Evolutionary conservation across 2,888 invertebrate genomes (phyloP), one percentile per base, ranked within the genome.

Genomic region (Drosophila birchii): DNA sequence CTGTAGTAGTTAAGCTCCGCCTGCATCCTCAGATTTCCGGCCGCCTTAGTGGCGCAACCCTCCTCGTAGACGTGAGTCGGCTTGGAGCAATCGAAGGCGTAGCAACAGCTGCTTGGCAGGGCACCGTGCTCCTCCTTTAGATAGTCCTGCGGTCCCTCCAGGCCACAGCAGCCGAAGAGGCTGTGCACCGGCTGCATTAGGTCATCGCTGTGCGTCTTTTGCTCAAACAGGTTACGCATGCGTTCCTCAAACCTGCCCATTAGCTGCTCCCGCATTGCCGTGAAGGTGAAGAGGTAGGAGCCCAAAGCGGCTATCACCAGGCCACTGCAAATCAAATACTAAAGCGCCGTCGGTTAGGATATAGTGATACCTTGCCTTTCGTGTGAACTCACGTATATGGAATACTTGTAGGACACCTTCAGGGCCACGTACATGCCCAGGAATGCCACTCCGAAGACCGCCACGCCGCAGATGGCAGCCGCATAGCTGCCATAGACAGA

Each of bases 41-140:
- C 60, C 9, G 86, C 84, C 57, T 88, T 87, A 14, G 54, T 57
- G 26, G 78, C 56, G 62, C 91, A 91, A 32, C 91, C 91, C 47
- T 85, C 82, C 23, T 84, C 58, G 58, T 76, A 88, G 41, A 90
- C 78, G 60, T 90, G 80, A 11, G 74, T 55, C 45, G 79, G 72
- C n/a, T 75, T 66, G 23, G 81, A 72, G 68, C 91, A 91, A 56
- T 91, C 90, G 5, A 79, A 78, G 29, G 68, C 63, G 29, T 78
- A 71, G 57, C 91, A 91, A 63, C 91, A 91, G 61, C 91, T 91
- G 39, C 77, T 75, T 20, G 91, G 91, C 75, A 91, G 62, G n/a
- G 79, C 80, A 6, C 81, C 81, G 1, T 78, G 67, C 56, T 76
- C 80, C 44, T 83, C 76, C 8, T 59, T 57, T 16, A 89, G 59